phyloP scores from a whole-genome alignment of 64 coral and sea anemone species.

The Exaiptasia diaphana region DNA sequence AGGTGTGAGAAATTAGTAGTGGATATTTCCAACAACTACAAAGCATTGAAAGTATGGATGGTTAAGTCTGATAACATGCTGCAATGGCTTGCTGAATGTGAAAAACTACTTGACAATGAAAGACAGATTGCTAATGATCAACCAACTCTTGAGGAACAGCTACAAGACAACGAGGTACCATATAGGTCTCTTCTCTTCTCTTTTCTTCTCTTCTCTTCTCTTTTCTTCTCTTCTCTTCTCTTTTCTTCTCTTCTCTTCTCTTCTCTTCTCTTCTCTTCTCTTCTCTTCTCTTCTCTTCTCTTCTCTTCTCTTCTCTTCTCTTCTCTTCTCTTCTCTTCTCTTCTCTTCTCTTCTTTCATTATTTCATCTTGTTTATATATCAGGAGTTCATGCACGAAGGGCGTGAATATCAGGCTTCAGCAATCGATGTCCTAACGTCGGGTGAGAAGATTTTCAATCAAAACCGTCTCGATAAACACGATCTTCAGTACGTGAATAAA shows the following conservation, averaged over 20 bases:
- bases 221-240: too few relatives aligned
- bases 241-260: too few relatives aligned
- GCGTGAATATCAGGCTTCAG: background rate
- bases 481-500: background rate
- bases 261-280: too few relatives aligned
- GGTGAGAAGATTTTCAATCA: background rate
- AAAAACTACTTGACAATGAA: background rate
- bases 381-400: background rate
- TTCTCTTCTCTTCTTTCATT: too few relatives aligned
- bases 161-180: background rate
- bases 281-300: too few relatives aligned
- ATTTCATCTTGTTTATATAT: background rate
- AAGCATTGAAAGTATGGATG: background rate
- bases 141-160: background rate
- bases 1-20: background rate
- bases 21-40: background rate
- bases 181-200: too few relatives aligned
- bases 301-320: too few relatives aligned
- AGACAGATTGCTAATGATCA: background rate
- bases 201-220: too few relatives aligned
- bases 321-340: too few relatives aligned
- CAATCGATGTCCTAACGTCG: background rate
- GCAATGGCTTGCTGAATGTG: conserved; percentile 10
- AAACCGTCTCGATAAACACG: background rate
- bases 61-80: background rate